Conservation (phyloP, 2,113 vertebrate species). For the Nematolebias whitei region DNA sequence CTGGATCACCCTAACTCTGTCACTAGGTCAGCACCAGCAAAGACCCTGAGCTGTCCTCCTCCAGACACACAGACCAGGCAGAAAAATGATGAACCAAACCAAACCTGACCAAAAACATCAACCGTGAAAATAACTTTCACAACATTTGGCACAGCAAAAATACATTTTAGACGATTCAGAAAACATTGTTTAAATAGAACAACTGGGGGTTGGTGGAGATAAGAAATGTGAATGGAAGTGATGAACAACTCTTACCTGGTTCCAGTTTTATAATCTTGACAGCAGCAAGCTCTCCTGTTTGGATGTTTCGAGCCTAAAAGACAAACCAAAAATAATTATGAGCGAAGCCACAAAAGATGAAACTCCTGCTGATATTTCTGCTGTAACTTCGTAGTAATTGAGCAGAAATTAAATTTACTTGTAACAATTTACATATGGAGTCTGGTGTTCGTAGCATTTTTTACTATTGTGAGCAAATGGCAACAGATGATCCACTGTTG, state of each 20-base stretch:
- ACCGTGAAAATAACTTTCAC: no score
- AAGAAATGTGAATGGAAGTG: no score
- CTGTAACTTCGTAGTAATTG: background rate
- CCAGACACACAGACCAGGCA: background rate
- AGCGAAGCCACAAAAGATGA: background rate
- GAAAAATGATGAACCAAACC: no score
- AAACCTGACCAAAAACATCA: no score
- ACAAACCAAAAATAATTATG: constrained; percentile 23
- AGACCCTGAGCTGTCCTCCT: constrained; percentile 8
- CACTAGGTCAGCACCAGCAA: constrained; percentile 58
- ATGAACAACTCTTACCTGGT: constrained; percentile 84
- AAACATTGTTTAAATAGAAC: no score
- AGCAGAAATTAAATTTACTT: no score
- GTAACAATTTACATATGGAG: no score
- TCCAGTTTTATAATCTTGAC: constrained; percentile 99
- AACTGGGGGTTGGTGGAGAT: no score
- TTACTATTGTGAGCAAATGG: background rate
- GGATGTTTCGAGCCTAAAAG: constrained; percentile 93
- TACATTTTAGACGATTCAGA: no score
- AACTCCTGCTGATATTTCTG: background rate
- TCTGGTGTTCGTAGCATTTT: background rate
- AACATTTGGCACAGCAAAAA: no score
- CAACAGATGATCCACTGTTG: background rate
- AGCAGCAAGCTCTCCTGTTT: constrained; percentile 94
- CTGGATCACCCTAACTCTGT: constrained; percentile 56